Evolutionary conservation across 2,113 vertebrate species (phyloP).

Genomic region (Melospiza georgiana): DNA sequence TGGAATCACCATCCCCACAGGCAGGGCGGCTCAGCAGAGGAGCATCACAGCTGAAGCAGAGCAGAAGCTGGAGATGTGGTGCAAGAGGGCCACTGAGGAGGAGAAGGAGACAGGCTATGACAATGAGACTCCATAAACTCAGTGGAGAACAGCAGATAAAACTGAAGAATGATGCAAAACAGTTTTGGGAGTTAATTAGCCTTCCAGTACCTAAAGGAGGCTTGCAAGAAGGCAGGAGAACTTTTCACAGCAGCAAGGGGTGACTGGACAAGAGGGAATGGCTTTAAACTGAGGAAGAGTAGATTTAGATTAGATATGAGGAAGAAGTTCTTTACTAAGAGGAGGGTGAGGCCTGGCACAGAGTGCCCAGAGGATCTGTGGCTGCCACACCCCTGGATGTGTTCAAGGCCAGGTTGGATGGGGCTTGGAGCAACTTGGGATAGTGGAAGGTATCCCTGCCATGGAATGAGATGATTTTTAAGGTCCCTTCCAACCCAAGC

Average conservation of each 20-base stretch:
- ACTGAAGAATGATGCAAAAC: not conserved
- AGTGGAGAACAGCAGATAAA: not conserved
- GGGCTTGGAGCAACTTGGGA: not conserved
- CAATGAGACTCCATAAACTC: not conserved
- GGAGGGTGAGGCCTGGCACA: not conserved
- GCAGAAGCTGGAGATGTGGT: not conserved
- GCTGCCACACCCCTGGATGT: not conserved
- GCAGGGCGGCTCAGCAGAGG: not conserved
- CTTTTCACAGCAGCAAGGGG: not conserved
- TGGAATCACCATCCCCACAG: not conserved
- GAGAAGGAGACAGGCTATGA: not conserved
- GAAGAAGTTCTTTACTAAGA: not conserved
- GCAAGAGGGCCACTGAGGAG: not conserved
- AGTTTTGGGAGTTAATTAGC: not conserved
- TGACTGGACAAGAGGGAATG: not conserved
- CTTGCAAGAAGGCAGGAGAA: too few relatives aligned
- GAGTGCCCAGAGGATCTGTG: not conserved
- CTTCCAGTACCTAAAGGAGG: not conserved
- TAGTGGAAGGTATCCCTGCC: not conserved
- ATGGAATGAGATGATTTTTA: accelerated
- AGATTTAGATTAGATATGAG: not conserved
- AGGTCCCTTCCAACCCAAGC: not conserved
- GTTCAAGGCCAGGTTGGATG: accelerated
- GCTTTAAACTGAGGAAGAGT: not conserved
- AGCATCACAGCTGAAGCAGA: not conserved